A percentile compares a stretch with the other conserved stretches of the same genome.
Evolutionary conservation across 2,888 invertebrate genomes (phyloP).

Genomic region (Platycheirus rosarum): DNA sequence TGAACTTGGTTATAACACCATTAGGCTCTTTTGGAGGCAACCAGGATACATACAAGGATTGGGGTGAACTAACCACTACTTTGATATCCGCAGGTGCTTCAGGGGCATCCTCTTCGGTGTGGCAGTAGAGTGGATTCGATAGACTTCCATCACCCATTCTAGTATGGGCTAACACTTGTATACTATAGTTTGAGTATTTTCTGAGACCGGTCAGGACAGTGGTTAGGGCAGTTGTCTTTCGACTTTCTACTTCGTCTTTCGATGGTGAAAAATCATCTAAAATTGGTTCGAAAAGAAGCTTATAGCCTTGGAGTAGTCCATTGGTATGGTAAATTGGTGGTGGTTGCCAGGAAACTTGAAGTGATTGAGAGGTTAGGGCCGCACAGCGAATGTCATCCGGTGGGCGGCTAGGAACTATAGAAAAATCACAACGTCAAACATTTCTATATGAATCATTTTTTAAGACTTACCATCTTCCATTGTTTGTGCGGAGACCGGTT

Average conservation of each 20-base stretch:
- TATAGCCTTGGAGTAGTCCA: constrained; percentile 90
- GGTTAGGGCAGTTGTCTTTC: constrained; percentile 88
- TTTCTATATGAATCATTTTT: background rate
- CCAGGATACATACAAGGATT: constrained; percentile 91
- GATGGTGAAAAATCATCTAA: constrained; percentile 84
- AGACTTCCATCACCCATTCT: constrained; percentile 90
- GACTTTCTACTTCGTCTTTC: constrained; percentile 85
- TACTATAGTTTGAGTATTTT: constrained; percentile 91
- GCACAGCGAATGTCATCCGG: constrained; percentile 90
- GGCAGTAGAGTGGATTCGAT: constrained; percentile 87
- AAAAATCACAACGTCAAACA: background rate
- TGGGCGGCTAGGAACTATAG: constrained; percentile 89
- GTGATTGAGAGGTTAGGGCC: constrained; percentile 88
- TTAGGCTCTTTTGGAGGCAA: constrained; percentile 89
- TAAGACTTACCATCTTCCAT: constrained; percentile 87
- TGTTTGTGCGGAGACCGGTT: constrained; percentile 87
- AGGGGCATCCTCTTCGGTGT: constrained; percentile 92
- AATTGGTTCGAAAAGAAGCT: constrained; percentile 87
- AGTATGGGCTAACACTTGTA: constrained; percentile 90
- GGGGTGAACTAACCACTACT: constrained; percentile 89
- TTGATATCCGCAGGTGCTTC: constrained; percentile 91
- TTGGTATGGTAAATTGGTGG: constrained; percentile 89
- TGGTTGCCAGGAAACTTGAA: constrained; percentile 92
- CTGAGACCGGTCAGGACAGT: constrained; percentile 88
- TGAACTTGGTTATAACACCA: constrained; percentile 90